phyloP scores from a whole-genome alignment of 2,888 invertebrate species.

The Drosophila pullipes region DNA sequence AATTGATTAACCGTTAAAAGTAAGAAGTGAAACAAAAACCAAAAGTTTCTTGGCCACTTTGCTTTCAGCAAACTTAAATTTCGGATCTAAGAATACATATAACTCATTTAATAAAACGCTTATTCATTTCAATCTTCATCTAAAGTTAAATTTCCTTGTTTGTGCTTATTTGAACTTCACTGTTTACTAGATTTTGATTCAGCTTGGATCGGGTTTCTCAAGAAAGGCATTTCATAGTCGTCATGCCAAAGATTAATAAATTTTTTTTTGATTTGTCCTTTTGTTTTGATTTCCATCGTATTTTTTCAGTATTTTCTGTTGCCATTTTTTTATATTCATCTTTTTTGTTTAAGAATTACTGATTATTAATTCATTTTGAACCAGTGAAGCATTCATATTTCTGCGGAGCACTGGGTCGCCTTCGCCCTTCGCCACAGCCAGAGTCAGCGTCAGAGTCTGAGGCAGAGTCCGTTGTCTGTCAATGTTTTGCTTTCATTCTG shows the following conservation, averaged over 20 bases:
- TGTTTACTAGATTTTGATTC: not conserved
- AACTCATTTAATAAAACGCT: not conserved
- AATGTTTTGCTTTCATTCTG: conserved; percentile 78
- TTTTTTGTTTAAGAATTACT: conserved; percentile 79
- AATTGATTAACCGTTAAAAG: too few relatives aligned
- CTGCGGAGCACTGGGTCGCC: conserved; percentile 62
- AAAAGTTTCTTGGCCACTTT: not conserved
- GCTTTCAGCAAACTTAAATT: not conserved
- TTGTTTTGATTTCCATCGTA: conserved; percentile 29
- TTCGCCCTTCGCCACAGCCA: conserved; percentile 53
- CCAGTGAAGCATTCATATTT: conserved; percentile 80
- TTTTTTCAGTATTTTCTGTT: conserved; percentile 36
- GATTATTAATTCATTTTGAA: conserved; percentile 82
- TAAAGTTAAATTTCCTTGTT: not conserved
- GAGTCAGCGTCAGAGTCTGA: conserved; percentile 2
- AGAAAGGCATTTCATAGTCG: conserved; percentile 18
- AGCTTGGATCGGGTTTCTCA: not conserved
- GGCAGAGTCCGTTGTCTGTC: conserved; percentile 60
- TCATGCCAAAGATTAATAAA: not conserved
- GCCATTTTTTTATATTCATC: conserved; percentile 43
- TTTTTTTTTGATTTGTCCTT: not conserved
- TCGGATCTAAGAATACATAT: not conserved
- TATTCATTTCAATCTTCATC: not conserved
- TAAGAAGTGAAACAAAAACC: not conserved
- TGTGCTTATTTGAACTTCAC: not conserved